phyloP scores from a whole-genome alignment of 1,140 invertebrate genomes.

The Panulirus ornatus region DNA sequence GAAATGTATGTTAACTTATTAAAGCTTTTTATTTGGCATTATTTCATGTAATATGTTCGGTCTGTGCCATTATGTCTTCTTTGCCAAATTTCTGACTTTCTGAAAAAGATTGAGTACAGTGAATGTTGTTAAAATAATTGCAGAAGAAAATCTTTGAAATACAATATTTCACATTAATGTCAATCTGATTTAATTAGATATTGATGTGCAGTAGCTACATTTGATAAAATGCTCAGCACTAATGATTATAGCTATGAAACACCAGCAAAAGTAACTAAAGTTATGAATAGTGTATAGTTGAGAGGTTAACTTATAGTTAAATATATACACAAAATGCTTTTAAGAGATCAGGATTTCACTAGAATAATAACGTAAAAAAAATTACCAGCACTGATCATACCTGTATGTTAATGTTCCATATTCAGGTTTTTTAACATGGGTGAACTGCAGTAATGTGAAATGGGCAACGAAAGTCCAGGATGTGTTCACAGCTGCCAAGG shows the following conservation, averaged over 20 bases:
- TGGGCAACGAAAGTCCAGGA: constrained; percentile 96
- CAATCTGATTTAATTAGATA: too few species aligned
- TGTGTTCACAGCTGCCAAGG: constrained; percentile 94
- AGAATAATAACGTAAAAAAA: background rate
- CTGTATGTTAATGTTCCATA: background rate
- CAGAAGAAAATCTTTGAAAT: too few species aligned
- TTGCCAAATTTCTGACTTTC: too few species aligned
- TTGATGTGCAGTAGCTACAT: too few species aligned
- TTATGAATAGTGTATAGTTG: background rate
- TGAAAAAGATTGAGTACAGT: too few species aligned
- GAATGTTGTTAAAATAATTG: too few species aligned
- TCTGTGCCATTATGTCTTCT: too few species aligned
- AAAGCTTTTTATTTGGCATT: too few species aligned
- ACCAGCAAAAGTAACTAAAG: background rate
- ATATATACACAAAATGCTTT: background rate
- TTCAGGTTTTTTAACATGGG: constrained; percentile 92
- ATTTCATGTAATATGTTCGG: too few species aligned
- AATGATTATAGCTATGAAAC: background rate
- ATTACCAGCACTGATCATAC: background rate
- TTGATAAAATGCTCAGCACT: too few species aligned
- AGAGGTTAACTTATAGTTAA: background rate
- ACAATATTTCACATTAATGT: too few species aligned
- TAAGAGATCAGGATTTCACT: background rate
- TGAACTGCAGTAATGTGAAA: constrained; percentile 98
- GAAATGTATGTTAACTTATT: too few species aligned